These are phyloP conservation scores for Zhengitettix transpicula DNA, from an alignment of 2,888 invertebrate species.

Conservation along the genomic window DNA sequence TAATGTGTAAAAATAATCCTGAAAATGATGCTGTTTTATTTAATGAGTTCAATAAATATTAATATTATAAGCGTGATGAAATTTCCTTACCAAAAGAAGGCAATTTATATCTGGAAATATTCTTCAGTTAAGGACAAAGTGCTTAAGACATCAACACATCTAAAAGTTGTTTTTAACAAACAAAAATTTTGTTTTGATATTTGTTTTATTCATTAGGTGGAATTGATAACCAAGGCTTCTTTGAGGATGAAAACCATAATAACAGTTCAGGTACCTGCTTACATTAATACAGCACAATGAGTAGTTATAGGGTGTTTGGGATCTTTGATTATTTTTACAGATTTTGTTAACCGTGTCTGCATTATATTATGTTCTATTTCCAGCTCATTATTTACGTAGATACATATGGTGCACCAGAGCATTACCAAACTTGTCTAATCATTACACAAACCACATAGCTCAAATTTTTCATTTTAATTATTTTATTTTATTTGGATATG, in stretches of 20 bases:
- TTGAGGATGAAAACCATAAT: slow-evolving; percentile 56
- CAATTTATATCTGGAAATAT: too few relatives aligned
- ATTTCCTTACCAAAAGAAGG: too few relatives aligned
- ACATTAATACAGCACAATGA: not conserved
- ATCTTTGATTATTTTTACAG: too few relatives aligned
- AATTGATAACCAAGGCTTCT: slow-evolving; percentile 63
- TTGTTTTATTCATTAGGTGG: slow-evolving; percentile 27
- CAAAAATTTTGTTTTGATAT: not conserved
- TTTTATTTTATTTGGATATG: not conserved
- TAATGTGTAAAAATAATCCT: too few relatives aligned
- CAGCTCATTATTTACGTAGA: too few relatives aligned
- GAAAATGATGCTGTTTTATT: too few relatives aligned
- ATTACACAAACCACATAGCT: not conserved
- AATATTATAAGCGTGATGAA: too few relatives aligned
- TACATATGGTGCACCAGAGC: too few relatives aligned
- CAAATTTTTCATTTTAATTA: not conserved
- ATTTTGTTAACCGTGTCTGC: too few relatives aligned
- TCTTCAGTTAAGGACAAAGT: not conserved
- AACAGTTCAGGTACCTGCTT: slow-evolving; percentile 32
- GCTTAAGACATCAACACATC: not conserved
- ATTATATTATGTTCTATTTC: too few relatives aligned
- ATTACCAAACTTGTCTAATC: too few relatives aligned
- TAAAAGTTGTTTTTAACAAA: not conserved
- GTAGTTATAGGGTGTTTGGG: not conserved
- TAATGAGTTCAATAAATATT: too few relatives aligned